Percentiles rank a stretch among this genome's conserved stretches.
Conservation (phyloP, 2,888 invertebrate species). For the Osedax fenrisi region DNA sequence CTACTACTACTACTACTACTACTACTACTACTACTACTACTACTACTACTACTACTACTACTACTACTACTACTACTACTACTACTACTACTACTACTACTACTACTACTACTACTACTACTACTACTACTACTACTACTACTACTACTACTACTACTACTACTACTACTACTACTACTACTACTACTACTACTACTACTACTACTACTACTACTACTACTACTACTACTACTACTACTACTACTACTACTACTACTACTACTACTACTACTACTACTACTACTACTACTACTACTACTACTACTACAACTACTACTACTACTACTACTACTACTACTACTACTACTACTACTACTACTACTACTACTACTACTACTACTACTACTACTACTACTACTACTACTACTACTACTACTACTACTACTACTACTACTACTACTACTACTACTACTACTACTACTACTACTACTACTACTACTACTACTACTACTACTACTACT, state of each 20-base stretch:
- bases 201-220: slow-evolving; percentile 13
- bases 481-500: no score
- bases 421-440: no score
- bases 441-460: no score
- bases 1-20: no score
- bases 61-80: not conserved
- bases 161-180: slow-evolving; percentile 10
- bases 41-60: not conserved
- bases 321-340: slow-evolving; percentile 25
- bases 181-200: slow-evolving; percentile 7
- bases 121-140: not conserved
- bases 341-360: slow-evolving; percentile 23
- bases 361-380: slow-evolving; percentile 23
- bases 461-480: no score
- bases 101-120: not conserved
- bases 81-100: not conserved
- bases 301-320: slow-evolving; percentile 23
- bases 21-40: not conserved
- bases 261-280: slow-evolving; percentile 24
- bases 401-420: not conserved
- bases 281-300: slow-evolving; percentile 25
- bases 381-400: not conserved
- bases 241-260: slow-evolving; percentile 21
- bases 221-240: slow-evolving; percentile 12
- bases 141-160: slow-evolving; percentile 1